Base-by-base conservation (phyloP, 2,113 vertebrate genomes). In the Nansenia antarctica region DNA sequence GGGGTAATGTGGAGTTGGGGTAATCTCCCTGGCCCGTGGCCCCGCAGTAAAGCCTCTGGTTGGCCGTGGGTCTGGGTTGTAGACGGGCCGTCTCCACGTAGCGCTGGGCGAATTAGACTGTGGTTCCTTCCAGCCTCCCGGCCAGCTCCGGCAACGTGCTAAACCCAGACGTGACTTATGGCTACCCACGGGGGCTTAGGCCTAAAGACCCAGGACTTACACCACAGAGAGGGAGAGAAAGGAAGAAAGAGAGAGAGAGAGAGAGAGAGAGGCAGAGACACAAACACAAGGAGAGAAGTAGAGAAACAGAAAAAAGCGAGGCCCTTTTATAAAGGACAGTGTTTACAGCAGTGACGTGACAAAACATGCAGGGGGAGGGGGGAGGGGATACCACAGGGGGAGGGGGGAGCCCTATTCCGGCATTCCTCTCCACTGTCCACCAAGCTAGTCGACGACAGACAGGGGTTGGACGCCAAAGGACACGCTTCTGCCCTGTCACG, bases 151-250 rank as follows among this genome's bases (percentile, higher is more conserved):
- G 87, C 85, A 86, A 85, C 86, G 86, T 82, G 85, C 88, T 90
- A 87, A 85, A 87, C 87, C 86, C 88, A 87, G 81, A 87, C 79
- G 71, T 87, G 86, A 90, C 85, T 92, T 87, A 89, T 70, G 69
- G 76, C 85, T 84, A 78, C 82, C 80, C 87, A 82, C 81, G 73
- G 79, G 77, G 80, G 84, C 87, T 76, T 83, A 86, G 76, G 76
- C 80, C 81, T 82, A 68, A 71, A 76, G 81, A 82, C 74, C 61
- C 58, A 52, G 59, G 69, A 77, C 52, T 37, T 62, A 55, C 72
- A 85, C 79, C 77, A 53, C 77, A 82, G 52, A 79, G 70, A 54
- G 63, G 5, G 22, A 53, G 64, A 20, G 31, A 58, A 7, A 18
- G 34, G 26, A 27, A 52, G 26, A 20, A 31, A 14, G 47, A 11